Evolutionary conservation across 2,888 invertebrate genomes (phyloP).

Genomic region (Hirtodrosophila histrioides): DNA sequence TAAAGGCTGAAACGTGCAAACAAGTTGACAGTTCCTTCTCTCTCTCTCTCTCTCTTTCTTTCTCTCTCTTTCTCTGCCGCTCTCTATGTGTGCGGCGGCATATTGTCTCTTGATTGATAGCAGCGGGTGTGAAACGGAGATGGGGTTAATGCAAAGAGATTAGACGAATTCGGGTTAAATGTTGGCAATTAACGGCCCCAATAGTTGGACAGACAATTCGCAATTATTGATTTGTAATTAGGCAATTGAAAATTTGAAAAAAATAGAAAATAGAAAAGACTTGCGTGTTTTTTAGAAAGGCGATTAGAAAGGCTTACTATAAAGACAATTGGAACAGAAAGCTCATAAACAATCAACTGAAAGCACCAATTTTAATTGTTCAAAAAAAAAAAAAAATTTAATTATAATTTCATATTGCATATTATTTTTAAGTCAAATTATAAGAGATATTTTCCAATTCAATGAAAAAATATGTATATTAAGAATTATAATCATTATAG

Average conservation of each 20-base stretch:
- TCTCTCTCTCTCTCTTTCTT: not conserved
- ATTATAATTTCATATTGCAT: no score
- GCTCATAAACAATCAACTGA: not conserved
- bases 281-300: constrained; percentile 12
- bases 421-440: no score
- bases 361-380: no score
- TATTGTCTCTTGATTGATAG: not conserved
- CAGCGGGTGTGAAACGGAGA: no score
- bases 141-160: not conserved
- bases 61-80: not conserved
- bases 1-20: not conserved
- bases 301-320: constrained; percentile 21
- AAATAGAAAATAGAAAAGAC: constrained; percentile 10
- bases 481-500: no score
- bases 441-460: no score
- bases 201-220: constrained; percentile 13
- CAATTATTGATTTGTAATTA: constrained; percentile 28
- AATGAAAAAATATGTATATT: no score
- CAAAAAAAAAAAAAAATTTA: no score
- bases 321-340: not conserved
- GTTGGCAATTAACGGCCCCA: not conserved
- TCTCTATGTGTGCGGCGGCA: not conserved
- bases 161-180: constrained; percentile 25
- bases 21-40: not conserved
- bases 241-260: constrained; percentile 2